Evolutionary conservation across 2,797 vertebrate genomes (phyloP).

Genomic region (Xiphorhynchus erythropygius): DNA sequence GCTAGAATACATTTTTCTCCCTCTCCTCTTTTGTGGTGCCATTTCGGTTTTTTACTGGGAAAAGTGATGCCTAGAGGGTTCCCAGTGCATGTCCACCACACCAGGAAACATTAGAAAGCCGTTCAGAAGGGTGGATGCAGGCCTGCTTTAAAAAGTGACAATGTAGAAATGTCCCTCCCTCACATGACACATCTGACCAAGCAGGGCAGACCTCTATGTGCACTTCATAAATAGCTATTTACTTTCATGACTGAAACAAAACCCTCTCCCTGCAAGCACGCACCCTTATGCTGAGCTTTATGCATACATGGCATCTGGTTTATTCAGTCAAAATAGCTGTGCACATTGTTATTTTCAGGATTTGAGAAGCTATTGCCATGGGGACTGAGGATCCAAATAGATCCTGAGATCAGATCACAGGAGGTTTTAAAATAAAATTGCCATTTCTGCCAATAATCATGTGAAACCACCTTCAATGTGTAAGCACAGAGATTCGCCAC

Average conservation of each 20-base stretch:
- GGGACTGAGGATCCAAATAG: conserved; percentile 62
- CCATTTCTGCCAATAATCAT: conserved; percentile 30
- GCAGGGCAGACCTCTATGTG: neutral
- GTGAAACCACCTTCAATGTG: neutral
- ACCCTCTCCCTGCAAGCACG: neutral
- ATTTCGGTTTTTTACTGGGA: neutral
- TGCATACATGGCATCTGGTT: neutral
- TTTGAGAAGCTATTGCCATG: conserved; percentile 59
- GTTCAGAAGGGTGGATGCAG: neutral
- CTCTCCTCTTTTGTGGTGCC: neutral
- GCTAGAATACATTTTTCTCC: neutral
- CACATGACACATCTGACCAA: neutral
- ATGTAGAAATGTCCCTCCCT: neutral
- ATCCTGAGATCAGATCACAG: conserved; percentile 53
- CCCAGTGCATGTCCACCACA: fast-evolving
- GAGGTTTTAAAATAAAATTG: conserved; percentile 46
- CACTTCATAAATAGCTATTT: neutral
- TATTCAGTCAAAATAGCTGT: conserved; percentile 53
- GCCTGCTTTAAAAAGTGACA: neutral
- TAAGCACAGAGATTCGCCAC: neutral
- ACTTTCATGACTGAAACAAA: neutral
- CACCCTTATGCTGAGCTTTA: neutral
- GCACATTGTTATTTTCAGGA: conserved; percentile 46
- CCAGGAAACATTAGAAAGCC: neutral
- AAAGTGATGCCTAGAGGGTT: neutral